Evolutionary conservation across 2,113 vertebrate genomes (phyloP), one percentile per base, ranked within the genome.

Genomic region (Peromyscus maniculatus): DNA sequence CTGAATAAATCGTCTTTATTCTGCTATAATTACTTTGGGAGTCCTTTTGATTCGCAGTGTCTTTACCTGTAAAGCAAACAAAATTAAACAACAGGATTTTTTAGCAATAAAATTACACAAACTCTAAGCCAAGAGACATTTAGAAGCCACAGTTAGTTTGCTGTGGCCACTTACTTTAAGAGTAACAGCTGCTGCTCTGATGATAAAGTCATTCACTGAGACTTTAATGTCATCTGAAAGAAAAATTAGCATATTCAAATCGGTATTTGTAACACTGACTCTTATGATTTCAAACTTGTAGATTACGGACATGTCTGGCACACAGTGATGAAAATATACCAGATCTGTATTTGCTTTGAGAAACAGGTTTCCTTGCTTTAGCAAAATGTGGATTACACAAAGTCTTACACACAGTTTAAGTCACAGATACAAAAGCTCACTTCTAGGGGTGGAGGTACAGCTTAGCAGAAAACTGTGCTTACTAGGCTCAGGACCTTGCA

Each of bases 121-220:
- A 86, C 83, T 33, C n/a, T 39, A 87, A 59, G 22, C 82, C 16
- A 26, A 24, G 7, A 93, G 49, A 74, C 66, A 17, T 87, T 92
- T 66, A 95, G 16, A 91, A 95, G 62, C 28, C 75, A 92, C 93
- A 93, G 94, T 89, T 77, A 89, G n/a, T 19, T 64, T 59, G 74
- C 7, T 26, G 82, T 94, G 93, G 59, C 67, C 96, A 99, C 99
- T 99, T 99, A 99, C 99, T 98, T 99, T 99, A 82, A 99, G 99
- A 91, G 99, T 99, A 92, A 99, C 98, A 94, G 99, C 99, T 91
- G 99, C 99, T 94, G 99, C 99, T 98, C 99, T 99, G 98, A 99
- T 99, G 98, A 99, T 99, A 98, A 99, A 99, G 97, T 99, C 99
- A 95, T 99, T 99, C 98, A 99, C 99, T n/a, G 99, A 99, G 59